Base-by-base conservation (phyloP, 2,113 vertebrate species). In the Geococcyx californianus region DNA sequence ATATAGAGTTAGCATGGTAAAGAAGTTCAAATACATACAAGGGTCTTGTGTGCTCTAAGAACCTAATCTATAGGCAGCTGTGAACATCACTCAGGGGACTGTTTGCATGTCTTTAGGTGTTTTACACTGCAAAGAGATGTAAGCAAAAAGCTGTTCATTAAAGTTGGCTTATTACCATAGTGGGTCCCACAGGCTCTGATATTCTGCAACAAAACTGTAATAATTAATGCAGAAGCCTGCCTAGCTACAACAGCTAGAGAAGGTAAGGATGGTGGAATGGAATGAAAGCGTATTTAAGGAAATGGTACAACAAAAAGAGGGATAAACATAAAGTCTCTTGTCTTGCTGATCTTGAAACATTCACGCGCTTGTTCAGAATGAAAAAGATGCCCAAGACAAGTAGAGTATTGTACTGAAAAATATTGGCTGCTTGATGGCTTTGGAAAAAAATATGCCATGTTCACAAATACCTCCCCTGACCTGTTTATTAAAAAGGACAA, bases 371-470 rank as follows among this genome's bases (percentile, higher is more conserved):
- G 76, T 94, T 94, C 66, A 40, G 66, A 91, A 84, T 75, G 17
- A 78, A 94, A 86, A 96, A 87, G 84, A 93, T 94, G 62, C 52
- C 82, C 51, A 76, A 89, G 45, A 97, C 96, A 97, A 97, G 88
- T 36, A 94, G 87, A 75, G 58, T 84, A 84, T 93, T 93, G 81
- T 96, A 40, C 89, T 90, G 89, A 74, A 72, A 96, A 97, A 93
- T 92, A 87, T 55, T 84, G 87, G 60, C 74, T 91, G 93, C 84
- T 79, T 84, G 52, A 21, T 72, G n/a, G n/a, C 64, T 93, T 81
- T 81, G 66, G 47, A 74, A 94, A 93, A 86, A 96, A 91, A 94
- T 80, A 95, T 82, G 89, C 72, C 90, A 69, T 81, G 72, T 49
- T 95, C 93, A 97, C 90, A 94, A 89, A 62, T 79, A 91, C 88